phyloP scores from a whole-genome alignment of 2,797 vertebrate genomes.

The Onychomys leucogaster region DNA sequence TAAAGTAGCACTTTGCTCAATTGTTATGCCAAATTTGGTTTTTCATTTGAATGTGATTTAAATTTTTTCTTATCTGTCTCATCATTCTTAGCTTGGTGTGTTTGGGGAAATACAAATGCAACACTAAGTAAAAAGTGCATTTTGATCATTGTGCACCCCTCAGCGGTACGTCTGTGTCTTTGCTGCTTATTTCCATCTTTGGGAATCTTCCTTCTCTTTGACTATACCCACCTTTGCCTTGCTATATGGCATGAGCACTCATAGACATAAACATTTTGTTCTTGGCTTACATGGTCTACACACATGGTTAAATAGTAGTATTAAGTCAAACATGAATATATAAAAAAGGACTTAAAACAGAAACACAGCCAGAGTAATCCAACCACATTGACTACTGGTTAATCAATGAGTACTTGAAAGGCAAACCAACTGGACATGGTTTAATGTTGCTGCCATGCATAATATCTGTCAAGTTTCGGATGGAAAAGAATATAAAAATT shows the following conservation, averaged over 20 bases:
- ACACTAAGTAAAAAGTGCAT: background rate
- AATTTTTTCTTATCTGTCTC: constrained; percentile 4
- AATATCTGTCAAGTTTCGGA: background rate
- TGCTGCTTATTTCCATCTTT: background rate
- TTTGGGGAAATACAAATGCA: constrained; percentile 34
- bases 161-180: background rate
- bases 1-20: background rate
- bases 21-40: background rate
- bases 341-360: background rate
- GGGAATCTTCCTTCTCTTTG: background rate
- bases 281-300: background rate
- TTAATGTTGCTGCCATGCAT: background rate
- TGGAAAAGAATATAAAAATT: background rate
- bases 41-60: constrained; percentile 23
- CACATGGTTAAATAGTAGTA: background rate
- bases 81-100: background rate
- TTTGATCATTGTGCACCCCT: background rate
- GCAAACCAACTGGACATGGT: background rate
- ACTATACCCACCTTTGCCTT: background rate
- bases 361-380: background rate
- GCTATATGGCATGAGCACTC: background rate
- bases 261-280: background rate
- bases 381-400: background rate
- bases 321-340: background rate
- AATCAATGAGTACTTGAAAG: background rate